phyloP scores from a whole-genome alignment of 2,888 invertebrate species.

The Orthosia gothica region DNA sequence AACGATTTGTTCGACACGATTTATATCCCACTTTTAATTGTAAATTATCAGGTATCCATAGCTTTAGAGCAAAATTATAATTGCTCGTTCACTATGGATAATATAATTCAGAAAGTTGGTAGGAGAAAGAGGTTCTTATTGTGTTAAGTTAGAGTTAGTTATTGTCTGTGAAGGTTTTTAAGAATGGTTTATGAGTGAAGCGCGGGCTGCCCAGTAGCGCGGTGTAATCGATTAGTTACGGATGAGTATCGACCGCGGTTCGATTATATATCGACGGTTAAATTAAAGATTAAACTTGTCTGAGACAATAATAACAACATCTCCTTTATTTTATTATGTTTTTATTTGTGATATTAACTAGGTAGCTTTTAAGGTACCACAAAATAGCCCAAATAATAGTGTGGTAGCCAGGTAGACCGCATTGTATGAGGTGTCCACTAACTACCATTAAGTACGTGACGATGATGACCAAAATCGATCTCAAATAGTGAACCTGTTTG shows the following conservation, averaged over 20 bases:
- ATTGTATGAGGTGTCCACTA: conserved; percentile 55
- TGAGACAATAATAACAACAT: conserved; percentile 50
- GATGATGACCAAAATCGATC: conserved; percentile 74
- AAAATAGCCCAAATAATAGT: conserved; percentile 1
- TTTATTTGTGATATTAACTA: conserved; percentile 41
- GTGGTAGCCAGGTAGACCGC: conserved; percentile 1
- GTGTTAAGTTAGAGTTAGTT: conserved; percentile 55
- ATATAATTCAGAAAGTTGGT: conserved; percentile 38
- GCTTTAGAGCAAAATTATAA: conserved; percentile 67
- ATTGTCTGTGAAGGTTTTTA: conserved; percentile 51
- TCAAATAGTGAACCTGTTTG: conserved; percentile 83
- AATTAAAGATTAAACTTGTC: conserved; percentile 66
- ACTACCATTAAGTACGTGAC: conserved; percentile 79
- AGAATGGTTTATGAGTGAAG: conserved; percentile 67
- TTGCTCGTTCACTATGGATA: conserved; percentile 62
- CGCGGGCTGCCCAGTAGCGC: conserved; percentile 80
- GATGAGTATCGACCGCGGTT: conserved; percentile 74
- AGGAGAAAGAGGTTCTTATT: conserved; percentile 53
- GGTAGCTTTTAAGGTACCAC: neutral
- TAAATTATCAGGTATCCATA: conserved; percentile 73
- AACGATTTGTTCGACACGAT: conserved; percentile 53
- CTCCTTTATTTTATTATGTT: conserved; percentile 50
- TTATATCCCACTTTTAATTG: conserved; percentile 67
- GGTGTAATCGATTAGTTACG: conserved; percentile 83
- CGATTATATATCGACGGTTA: conserved; percentile 73